Percentiles rank a stretch among this genome's conserved stretches.
Conservation (phyloP, 2,797 vertebrate genomes). For the Notolabrus celidotus region DNA sequence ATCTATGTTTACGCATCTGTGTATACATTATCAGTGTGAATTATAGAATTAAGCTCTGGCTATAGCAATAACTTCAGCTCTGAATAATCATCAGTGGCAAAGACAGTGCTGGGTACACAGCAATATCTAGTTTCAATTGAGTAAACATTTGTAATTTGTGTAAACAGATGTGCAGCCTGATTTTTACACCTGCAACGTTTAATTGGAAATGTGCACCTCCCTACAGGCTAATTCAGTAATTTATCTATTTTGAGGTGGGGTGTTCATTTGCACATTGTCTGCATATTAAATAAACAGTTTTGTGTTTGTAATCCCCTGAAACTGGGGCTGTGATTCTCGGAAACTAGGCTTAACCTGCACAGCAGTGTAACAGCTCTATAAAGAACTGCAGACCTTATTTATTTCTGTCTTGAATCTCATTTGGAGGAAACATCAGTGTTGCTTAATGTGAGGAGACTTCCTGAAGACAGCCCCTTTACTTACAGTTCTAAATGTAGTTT, state of each 20-base stretch:
- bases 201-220: conserved; percentile 71
- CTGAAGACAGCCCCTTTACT: background rate
- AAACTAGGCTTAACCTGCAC: conserved; percentile 20
- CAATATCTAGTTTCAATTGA: conserved; percentile 64
- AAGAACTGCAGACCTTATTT: background rate
- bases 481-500: background rate
- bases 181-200: conserved; percentile 72
- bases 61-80: conserved; percentile 18
- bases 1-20: conserved; percentile 20
- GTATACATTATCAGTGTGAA: conserved; percentile 8
- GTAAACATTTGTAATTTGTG: conserved; percentile 75
- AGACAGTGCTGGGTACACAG: conserved; percentile 45
- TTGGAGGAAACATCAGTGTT: background rate
- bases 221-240: conserved; percentile 55
- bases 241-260: conserved; percentile 52
- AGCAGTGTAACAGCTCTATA: conserved; percentile 15
- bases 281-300: conserved; percentile 41
- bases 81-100: conserved; percentile 63
- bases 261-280: conserved; percentile 54
- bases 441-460: conserved; percentile 4
- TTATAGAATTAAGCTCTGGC: conserved; percentile 6
- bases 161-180: conserved; percentile 75
- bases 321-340: conserved; percentile 34
- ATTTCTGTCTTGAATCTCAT: background rate
- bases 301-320: conserved; percentile 45